Evolutionary conservation across 2,888 invertebrate genomes (phyloP).

Genomic region (Eilema griseolum): DNA sequence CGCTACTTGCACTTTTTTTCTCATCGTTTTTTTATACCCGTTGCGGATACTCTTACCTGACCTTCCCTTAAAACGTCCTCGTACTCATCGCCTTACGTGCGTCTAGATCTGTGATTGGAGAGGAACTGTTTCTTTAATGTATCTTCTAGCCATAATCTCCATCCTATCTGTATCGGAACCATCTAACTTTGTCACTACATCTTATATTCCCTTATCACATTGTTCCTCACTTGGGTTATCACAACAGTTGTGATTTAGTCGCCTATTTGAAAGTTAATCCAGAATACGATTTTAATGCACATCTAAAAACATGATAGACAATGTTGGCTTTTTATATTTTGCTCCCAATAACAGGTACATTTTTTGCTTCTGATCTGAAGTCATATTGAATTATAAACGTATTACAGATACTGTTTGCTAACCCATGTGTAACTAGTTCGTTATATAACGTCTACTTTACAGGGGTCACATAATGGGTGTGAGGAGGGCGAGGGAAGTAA

Average conservation of each 20-base stretch:
- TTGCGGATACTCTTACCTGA: not conserved
- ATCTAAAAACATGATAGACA: not conserved
- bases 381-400: too few species aligned
- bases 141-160: not conserved
- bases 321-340: not conserved
- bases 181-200: not conserved
- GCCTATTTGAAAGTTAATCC: not conserved
- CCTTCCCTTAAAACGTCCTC: not conserved
- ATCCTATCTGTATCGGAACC: not conserved
- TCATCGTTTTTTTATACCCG: not conserved
- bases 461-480: conserved; percentile 69
- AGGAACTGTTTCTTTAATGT: not conserved
- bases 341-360: not conserved
- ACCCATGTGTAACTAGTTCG: not conserved
- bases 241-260: not conserved
- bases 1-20: not conserved
- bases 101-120: not conserved
- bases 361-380: not conserved
- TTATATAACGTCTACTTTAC: conserved; percentile 18
- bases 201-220: not conserved
- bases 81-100: not conserved
- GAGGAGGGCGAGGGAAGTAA: conserved; percentile 78
- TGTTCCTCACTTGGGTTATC: not conserved
- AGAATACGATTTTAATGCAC: not conserved
- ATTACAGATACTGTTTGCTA: not conserved